Conservation (phyloP, 2,113 vertebrate genomes). For the Rhagologus leucostigma region DNA sequence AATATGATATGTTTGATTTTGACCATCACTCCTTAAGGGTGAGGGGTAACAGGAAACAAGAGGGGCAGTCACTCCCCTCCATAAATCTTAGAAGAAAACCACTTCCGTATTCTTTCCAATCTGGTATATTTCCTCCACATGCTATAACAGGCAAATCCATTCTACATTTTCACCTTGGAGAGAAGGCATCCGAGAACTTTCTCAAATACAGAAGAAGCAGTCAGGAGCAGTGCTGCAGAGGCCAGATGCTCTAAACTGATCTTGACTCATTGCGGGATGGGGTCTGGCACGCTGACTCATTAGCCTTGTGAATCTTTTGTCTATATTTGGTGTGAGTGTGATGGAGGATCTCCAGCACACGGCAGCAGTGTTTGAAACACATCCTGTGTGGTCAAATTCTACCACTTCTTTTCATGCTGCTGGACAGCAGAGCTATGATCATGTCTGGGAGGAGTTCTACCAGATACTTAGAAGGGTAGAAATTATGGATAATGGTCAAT, state of each 20-base stretch:
- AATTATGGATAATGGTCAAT: background rate
- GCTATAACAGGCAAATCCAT: background rate
- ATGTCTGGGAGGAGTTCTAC: constrained; percentile 63
- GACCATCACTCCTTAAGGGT: background rate
- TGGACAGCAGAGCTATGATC: background rate
- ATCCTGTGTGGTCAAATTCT: background rate
- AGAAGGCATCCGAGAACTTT: background rate
- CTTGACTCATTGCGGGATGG: background rate
- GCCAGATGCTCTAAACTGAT: background rate
- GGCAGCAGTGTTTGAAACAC: background rate
- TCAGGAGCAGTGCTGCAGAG: background rate
- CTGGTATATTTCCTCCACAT: background rate
- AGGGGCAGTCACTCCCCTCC: background rate
- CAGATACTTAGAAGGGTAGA: constrained; percentile 53
- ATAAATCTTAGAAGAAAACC: background rate
- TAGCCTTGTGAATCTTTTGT: background rate
- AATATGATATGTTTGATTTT: accelerated
- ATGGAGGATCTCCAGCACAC: constrained; percentile 58
- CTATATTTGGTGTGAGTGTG: background rate
- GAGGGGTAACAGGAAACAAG: background rate
- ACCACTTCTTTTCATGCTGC: background rate
- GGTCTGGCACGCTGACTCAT: background rate
- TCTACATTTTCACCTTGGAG: background rate
- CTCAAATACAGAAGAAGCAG: background rate
- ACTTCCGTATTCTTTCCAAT: background rate